Evolutionary conservation across 2,113 vertebrate genomes (phyloP), one percentile per base, ranked within the genome.

Genomic region (Xiphophorus hellerii): DNA sequence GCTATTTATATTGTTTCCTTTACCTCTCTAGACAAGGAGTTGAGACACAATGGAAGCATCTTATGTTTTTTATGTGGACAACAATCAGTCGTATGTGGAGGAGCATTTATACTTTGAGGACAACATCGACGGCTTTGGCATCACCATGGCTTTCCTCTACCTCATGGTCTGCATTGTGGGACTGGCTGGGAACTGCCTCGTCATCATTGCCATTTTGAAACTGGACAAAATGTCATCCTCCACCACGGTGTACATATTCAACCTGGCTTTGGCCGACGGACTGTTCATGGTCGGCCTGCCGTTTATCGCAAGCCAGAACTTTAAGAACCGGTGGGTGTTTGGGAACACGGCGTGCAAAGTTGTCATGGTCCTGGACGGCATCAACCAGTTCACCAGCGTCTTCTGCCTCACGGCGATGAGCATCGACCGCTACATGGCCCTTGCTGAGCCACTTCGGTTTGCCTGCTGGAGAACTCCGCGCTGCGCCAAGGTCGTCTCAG

Each of bases 351-450:
- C 76, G 0, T 95, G 95, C 72, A 94, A 93, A 65, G 78, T 90
- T n/a, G 90, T 95, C 15, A 94, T 95, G 92, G 88, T 94, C 22
- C 86, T 95, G 51, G 95, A 95, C 0, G 94, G 94, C 70, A 91
- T 95, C 78, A 95, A 95, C 90, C 95, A 95, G 84, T 95, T 95
- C 88, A 95, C 95, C 31, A 95, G 95, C 4, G 90, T 94, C 33
- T 95, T 94, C 84, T 95, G 94, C n/a, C 84, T 95, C 31, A 95
- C 94, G 0, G 91, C 78, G 31, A 94, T 95, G 94, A 95, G 94
- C 44, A 25, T 95, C 0, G 95, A 95, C 74, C 94, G 95, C 27
- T 95, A 92, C 85, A 87, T 95, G 94, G 94, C 90, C 0, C 88
- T 95, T 30, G 88, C 83, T 0, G 64, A 93, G 28, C 94, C 95